A percentile compares a stretch with the other conserved stretches of the same genome.
Evolutionary conservation across 2,113 vertebrate genomes (phyloP).

Genomic region (Empidonax traillii): DNA sequence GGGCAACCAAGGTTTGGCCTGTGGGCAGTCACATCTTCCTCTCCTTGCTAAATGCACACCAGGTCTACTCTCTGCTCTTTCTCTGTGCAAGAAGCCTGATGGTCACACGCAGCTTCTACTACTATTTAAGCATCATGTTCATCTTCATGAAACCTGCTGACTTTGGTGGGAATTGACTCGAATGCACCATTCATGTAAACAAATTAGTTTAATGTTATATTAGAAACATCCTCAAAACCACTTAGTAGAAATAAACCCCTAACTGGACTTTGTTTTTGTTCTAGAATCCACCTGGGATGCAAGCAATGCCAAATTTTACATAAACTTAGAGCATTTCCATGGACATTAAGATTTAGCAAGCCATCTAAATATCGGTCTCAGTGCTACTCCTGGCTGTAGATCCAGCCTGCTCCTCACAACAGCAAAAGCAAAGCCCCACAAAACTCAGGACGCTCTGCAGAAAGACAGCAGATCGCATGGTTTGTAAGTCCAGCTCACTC

Average conservation of each 20-base stretch:
- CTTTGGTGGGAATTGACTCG: background rate
- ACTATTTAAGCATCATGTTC: background rate
- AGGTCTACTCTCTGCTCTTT: background rate
- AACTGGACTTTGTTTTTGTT: background rate
- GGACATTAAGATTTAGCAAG: background rate
- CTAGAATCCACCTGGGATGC: background rate
- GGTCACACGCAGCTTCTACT: background rate
- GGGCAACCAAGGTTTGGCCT: background rate
- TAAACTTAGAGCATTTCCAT: background rate
- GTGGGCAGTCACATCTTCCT: background rate
- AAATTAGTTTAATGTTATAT: background rate
- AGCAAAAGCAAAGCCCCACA: background rate
- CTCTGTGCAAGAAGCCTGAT: background rate
- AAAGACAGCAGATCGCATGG: fast-evolving
- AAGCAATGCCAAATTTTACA: background rate
- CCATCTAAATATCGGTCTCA: background rate
- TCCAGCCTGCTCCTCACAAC: background rate
- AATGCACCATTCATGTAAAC: background rate
- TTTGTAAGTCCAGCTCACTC: background rate
- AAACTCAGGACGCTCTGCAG: background rate
- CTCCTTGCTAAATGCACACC: background rate
- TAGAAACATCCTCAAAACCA: background rate
- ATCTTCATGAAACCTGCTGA: background rate
- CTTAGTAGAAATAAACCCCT: background rate
- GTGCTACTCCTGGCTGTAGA: background rate